Evolutionary conservation across 1,140 invertebrate species (phyloP).

Genomic region (honey bee (Apis mellifera)): DNA sequence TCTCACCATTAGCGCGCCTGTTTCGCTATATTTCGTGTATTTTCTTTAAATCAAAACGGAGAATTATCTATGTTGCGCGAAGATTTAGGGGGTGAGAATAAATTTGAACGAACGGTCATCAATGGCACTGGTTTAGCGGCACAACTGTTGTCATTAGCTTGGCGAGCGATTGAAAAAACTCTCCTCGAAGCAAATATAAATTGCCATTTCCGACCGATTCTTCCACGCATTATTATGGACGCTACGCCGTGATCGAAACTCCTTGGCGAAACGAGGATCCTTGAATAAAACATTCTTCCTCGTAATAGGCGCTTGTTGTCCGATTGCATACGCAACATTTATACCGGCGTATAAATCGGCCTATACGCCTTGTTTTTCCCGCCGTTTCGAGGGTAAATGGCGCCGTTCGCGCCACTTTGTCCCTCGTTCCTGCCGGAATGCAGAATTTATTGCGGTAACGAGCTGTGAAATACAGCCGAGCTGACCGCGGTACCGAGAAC

Average conservation of each 20-base stretch:
- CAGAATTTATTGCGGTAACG: conserved; percentile 31
- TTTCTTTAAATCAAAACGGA: conserved; percentile 55
- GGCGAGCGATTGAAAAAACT: conserved; percentile 8
- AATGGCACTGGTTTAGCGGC: background rate
- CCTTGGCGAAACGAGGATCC: conserved; percentile 1
- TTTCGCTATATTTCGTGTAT: conserved; percentile 51
- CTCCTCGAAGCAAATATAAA: background rate
- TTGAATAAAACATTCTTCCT: background rate
- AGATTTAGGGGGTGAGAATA: background rate
- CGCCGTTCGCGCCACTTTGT: conserved; percentile 27
- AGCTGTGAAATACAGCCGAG: conserved; percentile 24
- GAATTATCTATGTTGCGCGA: conserved; percentile 38
- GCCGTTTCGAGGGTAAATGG: conserved; percentile 5
- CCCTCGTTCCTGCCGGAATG: conserved; percentile 18
- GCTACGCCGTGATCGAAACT: background rate
- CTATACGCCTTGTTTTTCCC: conserved; percentile 21
- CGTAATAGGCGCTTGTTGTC: background rate
- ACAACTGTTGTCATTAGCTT: conserved; percentile 32
- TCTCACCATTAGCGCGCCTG: conserved; percentile 35
- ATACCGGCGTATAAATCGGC: conserved; percentile 14
- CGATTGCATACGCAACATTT: background rate
- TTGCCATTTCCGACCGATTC: conserved; percentile 4
- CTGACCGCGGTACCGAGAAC: background rate
- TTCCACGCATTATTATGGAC: conserved; percentile 12
- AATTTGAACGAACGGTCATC: conserved; percentile 37